phyloP scores from a whole-genome alignment of 2,113 vertebrate genomes.

The Poeciliopsis prolifica region DNA sequence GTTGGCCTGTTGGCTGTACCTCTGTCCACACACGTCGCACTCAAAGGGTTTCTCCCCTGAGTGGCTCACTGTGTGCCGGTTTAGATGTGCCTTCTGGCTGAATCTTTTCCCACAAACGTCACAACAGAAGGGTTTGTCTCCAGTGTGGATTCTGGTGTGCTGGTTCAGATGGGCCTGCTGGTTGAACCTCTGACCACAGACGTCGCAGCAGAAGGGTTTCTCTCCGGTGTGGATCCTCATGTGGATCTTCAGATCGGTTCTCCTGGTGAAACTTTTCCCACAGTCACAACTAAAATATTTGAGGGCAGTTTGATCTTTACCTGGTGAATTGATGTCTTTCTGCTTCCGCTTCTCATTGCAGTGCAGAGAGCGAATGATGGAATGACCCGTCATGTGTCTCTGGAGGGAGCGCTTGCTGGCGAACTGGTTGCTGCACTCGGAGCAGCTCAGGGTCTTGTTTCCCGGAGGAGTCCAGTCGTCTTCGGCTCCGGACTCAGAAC shows the following conservation, averaged over 20 bases:
- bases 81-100: not conserved
- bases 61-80: not conserved
- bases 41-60: not conserved
- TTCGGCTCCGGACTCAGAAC: not conserved
- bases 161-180: not conserved
- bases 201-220: not conserved
- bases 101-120: not conserved
- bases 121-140: not conserved
- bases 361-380: not conserved
- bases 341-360: not conserved
- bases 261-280: not conserved
- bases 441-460: not conserved
- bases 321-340: not conserved
- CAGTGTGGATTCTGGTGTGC: not conserved
- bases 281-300: not conserved
- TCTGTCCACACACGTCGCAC: not conserved
- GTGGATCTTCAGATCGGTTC: not conserved
- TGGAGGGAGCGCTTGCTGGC: not conserved
- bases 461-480: constrained; percentile 1
- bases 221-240: not conserved
- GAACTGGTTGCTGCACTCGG: not conserved
- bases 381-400: not conserved
- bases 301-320: not conserved
- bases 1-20: not conserved
- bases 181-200: not conserved